These are phyloP conservation scores for Colletes collaris DNA, from an alignment of 2,888 invertebrate species.

Conservation along the genomic window DNA sequence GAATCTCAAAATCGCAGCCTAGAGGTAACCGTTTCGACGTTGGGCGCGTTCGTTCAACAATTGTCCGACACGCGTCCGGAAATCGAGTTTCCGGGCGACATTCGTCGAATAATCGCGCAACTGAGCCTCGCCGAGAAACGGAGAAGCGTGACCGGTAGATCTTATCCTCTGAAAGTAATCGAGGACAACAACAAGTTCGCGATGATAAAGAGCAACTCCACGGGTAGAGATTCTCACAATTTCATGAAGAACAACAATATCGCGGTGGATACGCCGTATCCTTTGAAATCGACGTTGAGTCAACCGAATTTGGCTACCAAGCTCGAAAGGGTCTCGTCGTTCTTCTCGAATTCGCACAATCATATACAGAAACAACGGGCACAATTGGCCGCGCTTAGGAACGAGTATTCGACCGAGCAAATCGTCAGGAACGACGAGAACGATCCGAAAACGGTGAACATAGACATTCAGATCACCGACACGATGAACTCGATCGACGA, in stretches of 20 bases:
- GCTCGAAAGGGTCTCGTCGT: slow-evolving; percentile 82
- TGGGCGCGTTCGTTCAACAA: slow-evolving; percentile 89
- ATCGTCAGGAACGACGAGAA: slow-evolving; percentile 76
- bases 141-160: slow-evolving; percentile 76
- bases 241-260: slow-evolving; percentile 78
- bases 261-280: slow-evolving; percentile 78
- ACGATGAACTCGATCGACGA: slow-evolving; percentile 66
- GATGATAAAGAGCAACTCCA: slow-evolving; percentile 79
- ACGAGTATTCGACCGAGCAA: slow-evolving; percentile 55
- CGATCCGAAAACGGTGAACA: slow-evolving; percentile 80
- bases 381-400: slow-evolving; percentile 62
- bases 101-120: slow-evolving; percentile 89
- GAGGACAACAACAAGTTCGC: slow-evolving; percentile 83
- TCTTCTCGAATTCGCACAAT: slow-evolving; percentile 89
- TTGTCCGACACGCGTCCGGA: slow-evolving; percentile 87
- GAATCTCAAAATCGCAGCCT: slow-evolving; percentile 89
- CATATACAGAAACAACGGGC: slow-evolving; percentile 84
- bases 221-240: slow-evolving; percentile 76
- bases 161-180: slow-evolving; percentile 84
- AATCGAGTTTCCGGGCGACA: slow-evolving; percentile 89
- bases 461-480: slow-evolving; percentile 82
- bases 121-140: slow-evolving; percentile 84
- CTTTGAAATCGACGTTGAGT: slow-evolving; percentile 81
- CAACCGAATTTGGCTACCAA: slow-evolving; percentile 82
- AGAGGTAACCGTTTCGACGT: slow-evolving; percentile 89